Percentiles rank a stretch among this genome's conserved stretches.
phyloP scores from a whole-genome alignment of 1,140 invertebrate species.

The Drosophila jambulina region DNA sequence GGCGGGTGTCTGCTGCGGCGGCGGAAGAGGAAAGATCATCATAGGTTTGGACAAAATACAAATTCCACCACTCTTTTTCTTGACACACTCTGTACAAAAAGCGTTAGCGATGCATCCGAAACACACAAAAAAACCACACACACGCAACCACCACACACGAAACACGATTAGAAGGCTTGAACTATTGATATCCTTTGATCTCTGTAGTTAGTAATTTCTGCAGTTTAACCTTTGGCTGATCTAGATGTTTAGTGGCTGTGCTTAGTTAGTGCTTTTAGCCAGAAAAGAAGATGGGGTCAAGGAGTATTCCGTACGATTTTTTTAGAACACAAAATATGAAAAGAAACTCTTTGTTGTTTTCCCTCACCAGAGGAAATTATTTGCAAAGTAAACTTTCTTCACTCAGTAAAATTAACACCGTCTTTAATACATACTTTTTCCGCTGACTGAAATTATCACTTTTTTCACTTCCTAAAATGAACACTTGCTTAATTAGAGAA shows the following conservation, averaged over 20 bases:
- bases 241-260: constrained; percentile 5
- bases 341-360: too few relatives aligned
- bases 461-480: neutral
- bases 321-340: too few relatives aligned
- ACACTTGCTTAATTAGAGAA: fast-evolving
- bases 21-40: constrained; percentile 83
- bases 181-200: constrained; percentile 6
- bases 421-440: too few relatives aligned
- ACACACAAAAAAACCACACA: constrained; percentile 37
- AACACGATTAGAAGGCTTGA: constrained; percentile 21
- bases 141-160: constrained; percentile 19
- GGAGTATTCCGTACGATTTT: too few relatives aligned
- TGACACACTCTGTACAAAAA: constrained; percentile 65
- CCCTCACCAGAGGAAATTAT: too few relatives aligned
- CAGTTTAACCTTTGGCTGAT: constrained; percentile 4
- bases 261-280: constrained; percentile 9
- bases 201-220: constrained; percentile 1
- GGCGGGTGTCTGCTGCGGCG: constrained; percentile 6
- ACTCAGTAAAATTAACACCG: neutral
- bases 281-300: neutral
- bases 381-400: too few relatives aligned
- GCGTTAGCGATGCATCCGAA: constrained; percentile 57
- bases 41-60: constrained; percentile 84
- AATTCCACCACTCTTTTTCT: constrained; percentile 52
- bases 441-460: too few relatives aligned